phyloP scores from a whole-genome alignment of 2,888 invertebrate genomes.

The Drosophila fulvimacula region DNA sequence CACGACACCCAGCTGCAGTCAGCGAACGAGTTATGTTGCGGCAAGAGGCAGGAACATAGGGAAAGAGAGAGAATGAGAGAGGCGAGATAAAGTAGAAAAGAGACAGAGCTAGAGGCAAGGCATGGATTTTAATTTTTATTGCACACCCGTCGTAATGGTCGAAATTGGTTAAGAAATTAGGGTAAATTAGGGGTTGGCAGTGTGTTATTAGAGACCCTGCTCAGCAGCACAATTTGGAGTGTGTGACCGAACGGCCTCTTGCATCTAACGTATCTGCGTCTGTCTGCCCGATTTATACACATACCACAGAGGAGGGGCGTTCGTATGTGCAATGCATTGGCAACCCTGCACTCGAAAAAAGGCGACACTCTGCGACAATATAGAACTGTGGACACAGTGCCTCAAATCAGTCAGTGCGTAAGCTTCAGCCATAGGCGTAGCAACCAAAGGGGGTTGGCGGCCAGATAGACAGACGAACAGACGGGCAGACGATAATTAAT shows the following conservation, averaged over 20 bases:
- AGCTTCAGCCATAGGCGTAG: conserved; percentile 34
- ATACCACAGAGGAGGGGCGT: conserved; percentile 37
- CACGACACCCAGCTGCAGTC: conserved; percentile 62
- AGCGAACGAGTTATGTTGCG: conserved; percentile 73
- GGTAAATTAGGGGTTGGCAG: conserved; percentile 82
- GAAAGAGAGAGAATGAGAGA: neutral
- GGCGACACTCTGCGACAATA: conserved; percentile 33
- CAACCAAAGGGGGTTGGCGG: conserved; percentile 51
- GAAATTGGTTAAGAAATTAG: conserved; percentile 83
- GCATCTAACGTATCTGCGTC: conserved; percentile 25
- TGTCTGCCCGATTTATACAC: conserved; percentile 12
- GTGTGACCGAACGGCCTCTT: conserved; percentile 37
- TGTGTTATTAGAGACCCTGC: conserved; percentile 76
- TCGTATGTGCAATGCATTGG: conserved; percentile 40
- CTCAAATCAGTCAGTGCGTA: conserved; percentile 39
- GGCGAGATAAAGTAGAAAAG: neutral
- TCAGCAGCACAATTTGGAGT: conserved; percentile 35
- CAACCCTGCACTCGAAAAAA: conserved; percentile 10
- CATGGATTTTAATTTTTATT: conserved; percentile 82
- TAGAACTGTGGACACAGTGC: conserved; percentile 38
- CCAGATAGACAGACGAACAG: conserved; percentile 2
- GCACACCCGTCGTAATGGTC: conserved; percentile 80
- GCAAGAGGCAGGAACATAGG: conserved; percentile 17
- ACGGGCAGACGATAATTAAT: conserved; percentile 62
- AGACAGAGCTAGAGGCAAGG: conserved; percentile 31